phyloP scores from a whole-genome alignment of 2,797 vertebrate species.

The Paguma larvata region DNA sequence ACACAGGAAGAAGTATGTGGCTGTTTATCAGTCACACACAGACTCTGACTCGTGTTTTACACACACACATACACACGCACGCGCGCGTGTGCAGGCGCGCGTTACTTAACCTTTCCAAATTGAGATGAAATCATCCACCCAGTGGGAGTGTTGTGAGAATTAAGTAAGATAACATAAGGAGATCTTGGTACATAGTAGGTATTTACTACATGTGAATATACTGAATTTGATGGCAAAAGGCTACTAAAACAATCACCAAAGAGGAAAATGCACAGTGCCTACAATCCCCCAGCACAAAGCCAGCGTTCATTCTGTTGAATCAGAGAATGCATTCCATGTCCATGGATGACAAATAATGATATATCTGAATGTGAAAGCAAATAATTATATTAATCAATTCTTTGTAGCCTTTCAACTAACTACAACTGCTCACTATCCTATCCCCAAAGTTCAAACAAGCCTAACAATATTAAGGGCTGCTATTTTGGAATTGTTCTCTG shows the following conservation, averaged over 20 bases:
- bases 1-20: not conserved
- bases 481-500: not conserved
- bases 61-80: not conserved
- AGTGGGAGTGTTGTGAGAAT: not conserved
- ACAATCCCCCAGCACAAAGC: not conserved
- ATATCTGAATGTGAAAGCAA: not conserved
- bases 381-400: conserved; percentile 17
- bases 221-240: not conserved
- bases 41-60: not conserved
- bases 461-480: not conserved
- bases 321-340: not conserved
- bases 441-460: not conserved
- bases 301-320: not conserved
- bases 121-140: not conserved
- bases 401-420: not conserved
- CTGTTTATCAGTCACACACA: not conserved
- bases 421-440: not conserved
- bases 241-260: conserved; percentile 41
- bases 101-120: not conserved
- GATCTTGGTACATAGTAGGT: not conserved
- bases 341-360: not conserved
- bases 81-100: too few relatives aligned
- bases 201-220: not conserved
- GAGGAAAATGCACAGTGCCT: not conserved
- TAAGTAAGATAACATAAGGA: not conserved